Base-by-base conservation (phyloP, 2,797 vertebrate genomes). In the Lacerta agilis region DNA sequence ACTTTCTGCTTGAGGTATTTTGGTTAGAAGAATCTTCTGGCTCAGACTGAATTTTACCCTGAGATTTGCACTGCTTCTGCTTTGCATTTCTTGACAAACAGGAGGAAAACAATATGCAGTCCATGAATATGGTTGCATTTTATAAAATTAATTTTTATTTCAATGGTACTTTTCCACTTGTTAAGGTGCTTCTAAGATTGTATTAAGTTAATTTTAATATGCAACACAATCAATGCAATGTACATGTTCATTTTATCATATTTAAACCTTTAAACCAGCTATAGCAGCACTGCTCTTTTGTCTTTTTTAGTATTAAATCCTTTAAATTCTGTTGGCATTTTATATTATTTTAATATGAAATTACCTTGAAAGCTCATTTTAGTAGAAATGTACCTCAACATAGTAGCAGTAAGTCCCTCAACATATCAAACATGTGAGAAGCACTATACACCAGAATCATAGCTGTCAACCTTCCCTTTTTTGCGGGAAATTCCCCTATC, bases 1-100 rank as follows among this genome's bases (percentile, higher is more conserved):
- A 94, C 5, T 96, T 96, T 97, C 97, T 98, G 94, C 97, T 95
- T 93, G 97, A 97, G 96, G 97, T 98, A 98, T 98, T 97, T 95
- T 97, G 98, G 94, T 93, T 67, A 82, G 95, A 95, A 90, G 97
- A 96, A 92, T 97, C 94, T 88, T 96, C 97, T 29, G 94, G 87
- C 83, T 96, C 96, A 64, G 95, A 92, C 93, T 97, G 96, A 45
- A 91, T 90, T 94, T 97, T 97, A 96, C 97, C 97, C 97, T 98
- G 98, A 97, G 98, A 96, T 96, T 98, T 98, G 2, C 96, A 86
- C 79, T 96, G 95, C 94, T 97, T 97, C 95, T 95, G 96, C 87
- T 96, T 97, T 90, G 66, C 90, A 97, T 95, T 98, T 98, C 95
- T 98, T 96, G 95, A 91, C 66, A 97, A 92, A 27, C 66, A 86